Base-by-base conservation (phyloP, 2,113 vertebrate species). In the Callopanchax toddi region DNA sequence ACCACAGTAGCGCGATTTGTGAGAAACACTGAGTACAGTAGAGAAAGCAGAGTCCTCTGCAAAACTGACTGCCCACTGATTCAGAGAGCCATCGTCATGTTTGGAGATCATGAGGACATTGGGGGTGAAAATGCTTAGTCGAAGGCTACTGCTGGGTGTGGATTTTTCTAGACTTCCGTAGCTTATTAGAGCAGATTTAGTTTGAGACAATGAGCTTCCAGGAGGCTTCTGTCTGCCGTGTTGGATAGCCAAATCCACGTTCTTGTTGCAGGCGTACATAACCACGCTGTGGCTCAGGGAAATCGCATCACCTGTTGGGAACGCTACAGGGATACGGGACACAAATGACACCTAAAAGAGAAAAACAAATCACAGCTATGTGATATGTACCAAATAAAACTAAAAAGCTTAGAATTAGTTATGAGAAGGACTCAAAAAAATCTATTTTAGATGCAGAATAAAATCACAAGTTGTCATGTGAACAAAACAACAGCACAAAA, bases 51-150 rank as follows among this genome's bases (percentile, higher is more conserved):
- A 98, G 84, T 98, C 96, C 71, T 99, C 97, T 0, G 95, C 95
- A 82, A 99, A 98, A 90, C 96, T 96, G 81, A 99, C 96, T 13
- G 95, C 91, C 97, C 97, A 99, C 64, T 99, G 97, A 85, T 99
- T 99, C 39, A 99, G 77, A 42, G 97, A 98, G 21, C 97, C 97
- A 72, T 99, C 97, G 2, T 94, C 93, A 42, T 99, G 97, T 87
- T 97, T 98, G 71, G 97, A 98, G 84, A 99, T 96, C 96, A 99
- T 99, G 74, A 98, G 95, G 75, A 98, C 97, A 49, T 94, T 97
- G 49, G 96, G 97, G 0, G 97, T 98, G 85, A 98, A 99, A 79
- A 99, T 98, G 87, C 96, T 98, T 18, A 99, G 90, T 80, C 96
- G 95, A 74, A 97, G 93, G 68, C 93, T 94, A 73, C 87, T 94